Percentiles rank a stretch among this genome's conserved stretches.
These are phyloP conservation scores for Scomberomorus guttatus DNA, from an alignment of 2,797 vertebrate genomes.

Conservation along the genomic window DNA sequence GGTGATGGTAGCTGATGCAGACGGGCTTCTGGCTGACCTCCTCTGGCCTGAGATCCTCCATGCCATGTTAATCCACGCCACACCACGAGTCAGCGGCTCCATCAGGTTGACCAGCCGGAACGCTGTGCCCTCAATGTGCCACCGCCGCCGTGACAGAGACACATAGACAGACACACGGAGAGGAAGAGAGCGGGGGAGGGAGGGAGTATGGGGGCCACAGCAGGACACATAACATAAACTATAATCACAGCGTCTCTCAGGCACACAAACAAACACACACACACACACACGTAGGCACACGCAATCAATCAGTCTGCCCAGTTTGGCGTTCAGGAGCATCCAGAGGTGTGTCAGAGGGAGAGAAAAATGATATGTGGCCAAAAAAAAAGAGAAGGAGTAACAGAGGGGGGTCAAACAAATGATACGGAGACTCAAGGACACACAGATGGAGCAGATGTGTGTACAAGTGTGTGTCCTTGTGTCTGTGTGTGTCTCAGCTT, in stretches of 20 bases:
- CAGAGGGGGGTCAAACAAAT: constrained; percentile 57
- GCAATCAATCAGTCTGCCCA: constrained; percentile 63
- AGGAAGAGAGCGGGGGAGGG: constrained; percentile 8
- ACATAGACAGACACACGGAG: constrained; percentile 51
- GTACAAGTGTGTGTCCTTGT: constrained; percentile 5
- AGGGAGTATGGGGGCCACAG: constrained; percentile 40
- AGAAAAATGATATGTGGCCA: constrained; percentile 57
- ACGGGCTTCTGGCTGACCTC: constrained; percentile 41
- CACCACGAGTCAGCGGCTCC: constrained; percentile 58
- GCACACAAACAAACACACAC: constrained; percentile 32
- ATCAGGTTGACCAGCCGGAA: constrained; percentile 69
- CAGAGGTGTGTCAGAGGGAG: constrained; percentile 54
- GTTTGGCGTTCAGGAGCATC: constrained; percentile 61
- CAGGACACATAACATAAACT: constrained; percentile 65
- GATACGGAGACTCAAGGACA: constrained; percentile 68
- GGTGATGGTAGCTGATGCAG: constrained; percentile 15
- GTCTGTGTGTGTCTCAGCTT: background rate
- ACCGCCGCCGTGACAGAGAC: constrained; percentile 61
- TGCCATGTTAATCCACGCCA: constrained; percentile 51
- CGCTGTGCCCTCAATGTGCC: constrained; percentile 71
- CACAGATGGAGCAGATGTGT: constrained; percentile 41
- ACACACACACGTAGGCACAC: constrained; percentile 41
- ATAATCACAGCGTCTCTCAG: constrained; percentile 64
- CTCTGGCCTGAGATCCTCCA: constrained; percentile 33
- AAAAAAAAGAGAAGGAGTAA: constrained; percentile 22